phyloP scores from a whole-genome alignment of 2,888 invertebrate species.

The Drosophila paracracens region DNA sequence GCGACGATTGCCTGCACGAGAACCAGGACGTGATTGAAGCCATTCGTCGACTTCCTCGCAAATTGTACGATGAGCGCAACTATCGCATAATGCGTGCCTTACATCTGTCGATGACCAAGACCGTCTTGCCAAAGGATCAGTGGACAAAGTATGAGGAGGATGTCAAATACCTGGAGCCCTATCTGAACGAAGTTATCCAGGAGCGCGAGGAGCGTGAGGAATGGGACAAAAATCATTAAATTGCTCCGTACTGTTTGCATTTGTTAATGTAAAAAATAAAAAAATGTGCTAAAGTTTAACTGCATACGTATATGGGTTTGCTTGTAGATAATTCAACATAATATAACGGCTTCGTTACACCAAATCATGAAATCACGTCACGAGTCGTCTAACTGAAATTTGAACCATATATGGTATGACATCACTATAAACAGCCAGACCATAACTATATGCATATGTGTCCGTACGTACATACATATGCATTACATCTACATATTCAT shows the following conservation, averaged over 20 bases:
- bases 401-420: conserved; percentile 80
- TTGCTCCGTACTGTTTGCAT: neutral
- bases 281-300: neutral
- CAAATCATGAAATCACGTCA: conserved; percentile 64
- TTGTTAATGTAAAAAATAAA: neutral
- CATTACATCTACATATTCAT: conserved; percentile 28
- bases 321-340: conserved; percentile 17
- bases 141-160: conserved; percentile 97
- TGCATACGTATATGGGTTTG: neutral
- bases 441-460: conserved; percentile 56
- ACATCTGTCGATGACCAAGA: conserved; percentile 91
- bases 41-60: conserved; percentile 90
- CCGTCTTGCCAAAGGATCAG: conserved; percentile 93
- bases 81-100: conserved; percentile 93
- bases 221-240: conserved; percentile 86
- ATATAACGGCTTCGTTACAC: conserved; percentile 52
- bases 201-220: conserved; percentile 91
- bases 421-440: conserved; percentile 75
- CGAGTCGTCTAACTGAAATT: conserved; percentile 72
- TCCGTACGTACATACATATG: conserved; percentile 19
- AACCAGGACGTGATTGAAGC: conserved; percentile 92
- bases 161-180: conserved; percentile 90
- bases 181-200: conserved; percentile 91
- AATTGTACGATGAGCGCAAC: conserved; percentile 92
- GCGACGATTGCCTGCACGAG: conserved; percentile 92